Evolutionary conservation across 2,113 vertebrate genomes (phyloP).

Genomic region (Carlito syrichta): DNA sequence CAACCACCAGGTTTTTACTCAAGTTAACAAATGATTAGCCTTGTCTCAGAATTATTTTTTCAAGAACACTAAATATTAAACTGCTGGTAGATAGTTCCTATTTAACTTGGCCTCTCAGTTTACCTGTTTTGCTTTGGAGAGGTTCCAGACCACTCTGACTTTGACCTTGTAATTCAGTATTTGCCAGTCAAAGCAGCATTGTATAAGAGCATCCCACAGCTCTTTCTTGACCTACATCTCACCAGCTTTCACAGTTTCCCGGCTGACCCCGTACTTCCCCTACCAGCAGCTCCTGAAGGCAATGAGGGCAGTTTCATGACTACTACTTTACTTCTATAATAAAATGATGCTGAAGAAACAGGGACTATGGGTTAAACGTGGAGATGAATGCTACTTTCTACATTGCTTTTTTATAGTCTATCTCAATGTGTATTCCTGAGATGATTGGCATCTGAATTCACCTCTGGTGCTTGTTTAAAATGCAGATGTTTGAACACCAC

Average conservation of each 20-base stretch:
- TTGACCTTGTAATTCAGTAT: conserved; percentile 22
- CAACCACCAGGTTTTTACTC: background rate
- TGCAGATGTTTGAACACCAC: background rate
- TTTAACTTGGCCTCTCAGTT: background rate
- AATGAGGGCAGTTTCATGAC: background rate
- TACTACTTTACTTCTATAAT: background rate
- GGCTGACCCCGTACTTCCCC: background rate
- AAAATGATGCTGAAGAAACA: background rate
- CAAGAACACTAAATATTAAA: background rate
- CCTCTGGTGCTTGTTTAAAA: background rate
- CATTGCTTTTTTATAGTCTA: background rate
- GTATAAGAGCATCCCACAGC: background rate
- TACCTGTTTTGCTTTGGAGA: conserved; percentile 20
- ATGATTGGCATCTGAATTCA: background rate
- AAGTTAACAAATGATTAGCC: background rate
- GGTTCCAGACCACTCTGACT: background rate
- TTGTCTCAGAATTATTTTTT: background rate
- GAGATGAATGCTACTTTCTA: background rate
- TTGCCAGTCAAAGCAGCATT: conserved; percentile 35
- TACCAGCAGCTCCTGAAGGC: background rate
- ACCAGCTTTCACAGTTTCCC: background rate
- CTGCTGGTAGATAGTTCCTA: background rate
- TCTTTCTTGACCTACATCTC: conserved; percentile 11
- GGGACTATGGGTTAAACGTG: background rate
- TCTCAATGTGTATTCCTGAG: background rate